Conservation (phyloP, 2,797 vertebrate species). For the Pantherophis vulpinus region DNA sequence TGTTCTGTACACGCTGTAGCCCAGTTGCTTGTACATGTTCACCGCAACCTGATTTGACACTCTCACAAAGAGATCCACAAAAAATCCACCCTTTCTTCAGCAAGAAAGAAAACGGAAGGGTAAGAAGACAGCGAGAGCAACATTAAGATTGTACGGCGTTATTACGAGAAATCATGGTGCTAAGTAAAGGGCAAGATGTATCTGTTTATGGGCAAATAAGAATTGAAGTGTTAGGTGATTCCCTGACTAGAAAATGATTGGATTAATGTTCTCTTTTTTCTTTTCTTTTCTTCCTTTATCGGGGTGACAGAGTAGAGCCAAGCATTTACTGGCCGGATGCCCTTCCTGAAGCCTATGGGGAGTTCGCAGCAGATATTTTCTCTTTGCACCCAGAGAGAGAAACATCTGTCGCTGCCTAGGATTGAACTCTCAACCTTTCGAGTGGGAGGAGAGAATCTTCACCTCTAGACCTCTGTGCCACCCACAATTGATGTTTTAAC, state of each 20-base stretch:
- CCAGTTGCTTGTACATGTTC: constrained; percentile 94
- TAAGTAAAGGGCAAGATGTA: neutral
- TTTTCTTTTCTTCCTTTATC: no score
- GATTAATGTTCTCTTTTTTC: neutral
- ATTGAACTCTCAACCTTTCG: no score
- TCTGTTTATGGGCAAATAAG: neutral
- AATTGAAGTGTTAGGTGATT: no score
- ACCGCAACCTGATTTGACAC: constrained; percentile 97
- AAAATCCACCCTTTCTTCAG: constrained; percentile 93
- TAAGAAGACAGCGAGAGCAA: neutral
- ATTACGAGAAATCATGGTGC: neutral
- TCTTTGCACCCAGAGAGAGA: no score
- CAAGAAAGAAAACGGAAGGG: constrained; percentile 5
- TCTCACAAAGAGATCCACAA: constrained; percentile 93
- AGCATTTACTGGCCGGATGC: no score
- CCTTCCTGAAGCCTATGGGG: no score
- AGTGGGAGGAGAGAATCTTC: no score
- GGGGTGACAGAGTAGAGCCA: no score
- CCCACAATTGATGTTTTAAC: no score
- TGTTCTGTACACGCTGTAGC: constrained; percentile 93
- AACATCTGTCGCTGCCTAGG: no score
- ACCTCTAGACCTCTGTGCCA: no score
- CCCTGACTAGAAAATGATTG: neutral
- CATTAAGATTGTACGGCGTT: neutral
- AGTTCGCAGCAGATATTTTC: no score